phyloP scores from a whole-genome alignment of 2,888 invertebrate species.

The Pollenia angustigena region DNA sequence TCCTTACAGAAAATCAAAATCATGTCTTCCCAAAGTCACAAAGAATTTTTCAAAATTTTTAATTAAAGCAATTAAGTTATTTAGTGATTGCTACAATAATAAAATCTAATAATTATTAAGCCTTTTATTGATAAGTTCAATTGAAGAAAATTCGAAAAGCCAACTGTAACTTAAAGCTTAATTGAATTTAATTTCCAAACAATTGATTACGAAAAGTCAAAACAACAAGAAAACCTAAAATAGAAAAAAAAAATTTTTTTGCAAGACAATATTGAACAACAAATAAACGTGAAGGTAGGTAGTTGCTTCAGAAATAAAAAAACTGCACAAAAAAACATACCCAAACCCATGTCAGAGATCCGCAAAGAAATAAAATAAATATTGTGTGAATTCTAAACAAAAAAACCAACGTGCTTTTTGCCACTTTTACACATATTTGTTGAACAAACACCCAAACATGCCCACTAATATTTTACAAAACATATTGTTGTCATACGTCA shows the following conservation, averaged over 20 bases:
- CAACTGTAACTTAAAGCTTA: conserved; percentile 67
- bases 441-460: conserved; percentile 54
- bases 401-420: conserved; percentile 67
- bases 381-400: conserved; percentile 66
- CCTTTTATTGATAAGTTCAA: conserved; percentile 56
- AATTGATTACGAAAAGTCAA: conserved; percentile 68
- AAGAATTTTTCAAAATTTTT: conserved; percentile 45
- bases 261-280: conserved; percentile 42
- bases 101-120: conserved; percentile 28
- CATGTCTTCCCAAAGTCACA: no score
- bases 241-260: conserved; percentile 43
- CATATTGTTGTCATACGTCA: conserved; percentile 72
- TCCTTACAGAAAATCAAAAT: no score
- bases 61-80: conserved; percentile 73
- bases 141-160: conserved; percentile 46
- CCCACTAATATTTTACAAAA: conserved; percentile 62
- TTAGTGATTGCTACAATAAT: conserved; percentile 38
- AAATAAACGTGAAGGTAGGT: conserved; percentile 54
- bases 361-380: conserved; percentile 65
- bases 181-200: conserved; percentile 75
- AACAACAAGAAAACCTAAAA: conserved; percentile 27
- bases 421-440: conserved; percentile 54
- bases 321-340: background rate
- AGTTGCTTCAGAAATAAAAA: conserved; percentile 34
- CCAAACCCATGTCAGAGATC: conserved; percentile 27